Percentiles rank a stretch among this genome's conserved stretches.
Conservation (phyloP, 1,140 invertebrate genomes). For the Mylabris phalerata region DNA sequence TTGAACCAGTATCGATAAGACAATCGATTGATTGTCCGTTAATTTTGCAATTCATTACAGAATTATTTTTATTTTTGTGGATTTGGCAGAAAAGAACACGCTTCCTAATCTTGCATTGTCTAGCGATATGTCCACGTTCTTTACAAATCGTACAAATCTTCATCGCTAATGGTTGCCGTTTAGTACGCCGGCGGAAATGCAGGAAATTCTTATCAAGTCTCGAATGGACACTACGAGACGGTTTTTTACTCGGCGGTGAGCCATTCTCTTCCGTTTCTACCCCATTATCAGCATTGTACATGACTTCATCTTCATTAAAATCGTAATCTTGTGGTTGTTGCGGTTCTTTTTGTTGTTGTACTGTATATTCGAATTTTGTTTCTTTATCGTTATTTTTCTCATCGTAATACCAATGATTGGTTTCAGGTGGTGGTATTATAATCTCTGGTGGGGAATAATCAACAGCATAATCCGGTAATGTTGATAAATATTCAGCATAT, state of each 20-base stretch:
- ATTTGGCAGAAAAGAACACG: constrained; percentile 20
- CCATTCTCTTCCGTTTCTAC: background rate
- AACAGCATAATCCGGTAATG: constrained; percentile 19
- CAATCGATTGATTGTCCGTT: constrained; percentile 5
- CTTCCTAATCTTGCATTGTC: constrained; percentile 19
- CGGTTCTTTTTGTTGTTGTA: constrained; percentile 1
- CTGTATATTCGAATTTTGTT: background rate
- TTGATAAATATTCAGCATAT: constrained; percentile 23
- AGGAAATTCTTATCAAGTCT: constrained; percentile 5
- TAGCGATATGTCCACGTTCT: constrained; percentile 20
- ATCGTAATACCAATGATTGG: constrained; percentile 1
- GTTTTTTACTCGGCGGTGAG: background rate
- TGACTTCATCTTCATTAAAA: background rate
- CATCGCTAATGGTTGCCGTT: background rate
- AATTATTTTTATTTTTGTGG: background rate
- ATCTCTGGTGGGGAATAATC: constrained; percentile 1
- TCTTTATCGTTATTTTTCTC: background rate
- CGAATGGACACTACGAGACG: background rate
- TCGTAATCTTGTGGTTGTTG: background rate
- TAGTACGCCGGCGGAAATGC: background rate
- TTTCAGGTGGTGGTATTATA: background rate
- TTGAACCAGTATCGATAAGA: constrained; percentile 17
- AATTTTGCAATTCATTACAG: constrained; percentile 3
- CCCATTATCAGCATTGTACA: background rate
- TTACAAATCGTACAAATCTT: constrained; percentile 23